phyloP scores from a whole-genome alignment of 1,140 invertebrate genomes.

The Solenopsis invicta region DNA sequence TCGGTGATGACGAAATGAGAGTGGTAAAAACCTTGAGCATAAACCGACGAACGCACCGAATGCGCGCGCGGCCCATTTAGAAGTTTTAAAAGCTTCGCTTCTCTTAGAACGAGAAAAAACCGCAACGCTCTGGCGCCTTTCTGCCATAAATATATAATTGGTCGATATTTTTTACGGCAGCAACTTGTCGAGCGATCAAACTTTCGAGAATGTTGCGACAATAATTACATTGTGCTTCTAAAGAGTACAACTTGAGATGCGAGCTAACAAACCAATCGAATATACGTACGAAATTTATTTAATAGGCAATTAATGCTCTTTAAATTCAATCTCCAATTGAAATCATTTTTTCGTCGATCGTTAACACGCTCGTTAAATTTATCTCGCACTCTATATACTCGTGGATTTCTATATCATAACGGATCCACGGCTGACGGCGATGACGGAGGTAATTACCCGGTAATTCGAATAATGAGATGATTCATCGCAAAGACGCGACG shows the following conservation, averaged over 20 bases:
- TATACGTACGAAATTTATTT: background rate
- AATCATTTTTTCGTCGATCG: background rate
- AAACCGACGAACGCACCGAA: background rate
- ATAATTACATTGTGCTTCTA: conserved; percentile 7
- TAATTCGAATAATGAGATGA: conserved; percentile 59
- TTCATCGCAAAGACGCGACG: conserved; percentile 42
- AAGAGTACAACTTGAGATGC: background rate
- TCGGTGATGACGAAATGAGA: background rate
- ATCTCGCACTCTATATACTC: background rate
- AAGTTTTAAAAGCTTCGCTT: background rate
- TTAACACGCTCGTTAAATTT: background rate
- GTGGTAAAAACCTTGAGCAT: background rate
- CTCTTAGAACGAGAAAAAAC: conserved; percentile 1
- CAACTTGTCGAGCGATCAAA: conserved; percentile 9
- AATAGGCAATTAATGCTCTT: background rate
- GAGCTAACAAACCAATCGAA: background rate
- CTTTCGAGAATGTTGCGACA: background rate
- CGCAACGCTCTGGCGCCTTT: background rate
- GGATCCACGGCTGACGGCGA: conserved; percentile 3
- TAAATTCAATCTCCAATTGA: background rate
- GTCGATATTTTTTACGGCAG: conserved; percentile 1
- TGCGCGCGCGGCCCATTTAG: background rate
- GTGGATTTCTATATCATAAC: conserved; percentile 1
- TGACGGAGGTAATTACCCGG: conserved; percentile 45
- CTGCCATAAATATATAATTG: conserved; percentile 7